Evolutionary conservation across 1,140 invertebrate genomes (phyloP).

Genomic region (Drosophila dunni): DNA sequence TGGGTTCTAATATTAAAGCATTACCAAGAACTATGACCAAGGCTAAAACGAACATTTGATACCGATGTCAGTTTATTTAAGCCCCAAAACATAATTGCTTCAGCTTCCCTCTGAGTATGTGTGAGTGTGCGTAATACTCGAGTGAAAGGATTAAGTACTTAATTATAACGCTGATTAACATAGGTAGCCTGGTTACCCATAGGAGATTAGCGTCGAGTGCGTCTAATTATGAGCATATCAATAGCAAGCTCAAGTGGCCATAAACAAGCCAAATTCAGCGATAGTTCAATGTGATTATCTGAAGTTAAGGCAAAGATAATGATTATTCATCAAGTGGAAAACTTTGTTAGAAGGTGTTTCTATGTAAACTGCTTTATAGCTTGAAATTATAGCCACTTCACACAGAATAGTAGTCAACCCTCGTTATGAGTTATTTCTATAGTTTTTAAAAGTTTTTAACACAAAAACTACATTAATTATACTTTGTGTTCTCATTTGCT

Average conservation of each 20-base stretch:
- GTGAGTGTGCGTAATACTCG: slow-evolving; percentile 13
- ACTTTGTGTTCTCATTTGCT: too few relatives aligned
- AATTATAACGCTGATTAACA: slow-evolving; percentile 44
- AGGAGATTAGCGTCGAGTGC: slow-evolving; percentile 11
- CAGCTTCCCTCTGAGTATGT: slow-evolving; percentile 8
- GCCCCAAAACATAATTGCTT: slow-evolving; percentile 42
- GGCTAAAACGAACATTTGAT: slow-evolving; percentile 41
- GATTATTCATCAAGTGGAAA: too few relatives aligned
- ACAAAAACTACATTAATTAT: too few relatives aligned
- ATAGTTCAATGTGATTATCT: slow-evolving; percentile 1
- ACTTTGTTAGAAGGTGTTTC: too few relatives aligned
- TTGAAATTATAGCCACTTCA: too few relatives aligned
- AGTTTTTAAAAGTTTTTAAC: too few relatives aligned
- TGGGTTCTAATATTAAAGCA: slow-evolving; percentile 27
- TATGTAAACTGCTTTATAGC: too few relatives aligned
- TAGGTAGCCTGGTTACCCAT: slow-evolving; percentile 14
- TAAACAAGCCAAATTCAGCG: background rate
- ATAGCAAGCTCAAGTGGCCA: slow-evolving; percentile 10
- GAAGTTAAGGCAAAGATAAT: background rate
- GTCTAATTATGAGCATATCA: slow-evolving; percentile 19
- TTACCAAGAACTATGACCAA: slow-evolving; percentile 11
- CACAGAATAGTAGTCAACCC: too few relatives aligned
- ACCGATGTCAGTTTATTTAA: slow-evolving; percentile 44
- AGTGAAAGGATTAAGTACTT: slow-evolving; percentile 17
- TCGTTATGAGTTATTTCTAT: too few relatives aligned